phyloP scores from a whole-genome alignment of 2,113 vertebrate species.

The Hiodon alosoides region DNA sequence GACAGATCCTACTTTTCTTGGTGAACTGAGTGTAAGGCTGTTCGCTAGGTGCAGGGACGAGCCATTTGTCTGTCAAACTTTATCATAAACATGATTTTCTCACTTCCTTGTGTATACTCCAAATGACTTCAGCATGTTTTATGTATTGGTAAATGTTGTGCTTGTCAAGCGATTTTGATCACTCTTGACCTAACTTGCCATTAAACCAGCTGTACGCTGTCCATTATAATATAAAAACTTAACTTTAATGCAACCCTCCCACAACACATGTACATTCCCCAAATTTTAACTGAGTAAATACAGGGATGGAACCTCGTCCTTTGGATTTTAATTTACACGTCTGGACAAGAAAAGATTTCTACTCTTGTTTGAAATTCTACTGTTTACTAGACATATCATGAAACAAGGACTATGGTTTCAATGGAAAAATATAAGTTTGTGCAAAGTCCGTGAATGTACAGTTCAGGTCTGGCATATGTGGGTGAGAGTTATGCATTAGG shows the following conservation, averaged over 20 bases:
- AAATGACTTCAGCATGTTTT: conserved; percentile 30
- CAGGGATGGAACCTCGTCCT: background rate
- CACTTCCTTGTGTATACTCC: conserved; percentile 32
- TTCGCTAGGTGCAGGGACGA: conserved; percentile 36
- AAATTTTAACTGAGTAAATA: background rate
- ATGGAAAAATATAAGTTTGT: too few relatives aligned
- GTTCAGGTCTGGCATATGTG: too few relatives aligned
- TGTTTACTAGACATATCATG: too few relatives aligned
- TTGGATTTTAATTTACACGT: background rate
- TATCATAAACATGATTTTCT: conserved; percentile 47
- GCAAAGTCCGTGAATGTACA: too few relatives aligned
- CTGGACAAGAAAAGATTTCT: background rate
- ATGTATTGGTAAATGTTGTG: conserved; percentile 22
- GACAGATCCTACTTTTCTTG: conserved; percentile 5
- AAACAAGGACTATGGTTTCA: too few relatives aligned
- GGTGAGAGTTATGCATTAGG: too few relatives aligned
- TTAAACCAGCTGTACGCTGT: conserved; percentile 21
- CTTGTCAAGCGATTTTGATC: conserved; percentile 25
- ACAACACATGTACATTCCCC: conserved; percentile 22
- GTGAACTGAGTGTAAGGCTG: conserved; percentile 34
- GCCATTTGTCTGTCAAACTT: conserved; percentile 51
- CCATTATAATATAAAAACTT: conserved; percentile 10
- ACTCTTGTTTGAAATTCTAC: background rate
- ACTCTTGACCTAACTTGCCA: conserved; percentile 3
- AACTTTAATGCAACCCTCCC: background rate